Base-by-base conservation (phyloP, 2,113 vertebrate genomes). In the Ornithorhynchus anatinus region DNA sequence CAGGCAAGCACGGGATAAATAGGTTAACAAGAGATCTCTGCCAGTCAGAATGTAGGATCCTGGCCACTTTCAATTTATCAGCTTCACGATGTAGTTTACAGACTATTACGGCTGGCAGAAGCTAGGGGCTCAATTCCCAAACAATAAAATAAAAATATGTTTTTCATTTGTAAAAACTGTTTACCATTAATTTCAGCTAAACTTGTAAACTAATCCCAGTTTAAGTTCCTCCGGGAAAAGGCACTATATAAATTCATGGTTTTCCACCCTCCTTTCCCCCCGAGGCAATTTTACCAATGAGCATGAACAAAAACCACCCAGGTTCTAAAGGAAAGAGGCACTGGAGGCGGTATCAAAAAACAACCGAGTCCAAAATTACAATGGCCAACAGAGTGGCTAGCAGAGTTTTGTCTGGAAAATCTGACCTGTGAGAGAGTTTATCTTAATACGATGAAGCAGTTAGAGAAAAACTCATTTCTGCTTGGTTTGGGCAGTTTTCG, bases 131-230 rank as follows among this genome's bases (percentile, higher is more conserved):
- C 4, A 15, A 60, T 29, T 38, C 9, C 8, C 14, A 54, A 29
- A 22, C 25, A 82, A 44, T 44, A 45, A 19, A 68, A 63, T 36
- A 6, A n/a, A 64, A 72, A n/a, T n/a, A n/a, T n/a, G 7, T 16
- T 63, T 43, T 53, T 25, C 27, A 70, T 44, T 3, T n/a, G 17
- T 35, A 44, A 25, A 38, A 70, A 58, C 8, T n/a, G 7, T 8
- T 65, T 39, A 62, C 13, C 14, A 20, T 22, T 65, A 43, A 77
- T 39, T 45, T 66, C 38, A 77, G 56, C 69, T 8, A 73, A n/a
- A 51, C 8, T 52, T 39, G 27, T 20, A 61, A 20, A 31, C 5
- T 53, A 60, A 54, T 31, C 3, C 4, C 67, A 16, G 11, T 5
- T 57, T 56, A 11, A n/a, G n/a, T n/a, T 39, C 19, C 62, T 66